Evolutionary conservation across 2,888 invertebrate species (phyloP).

Genomic region (Linnaemya tessellans): DNA sequence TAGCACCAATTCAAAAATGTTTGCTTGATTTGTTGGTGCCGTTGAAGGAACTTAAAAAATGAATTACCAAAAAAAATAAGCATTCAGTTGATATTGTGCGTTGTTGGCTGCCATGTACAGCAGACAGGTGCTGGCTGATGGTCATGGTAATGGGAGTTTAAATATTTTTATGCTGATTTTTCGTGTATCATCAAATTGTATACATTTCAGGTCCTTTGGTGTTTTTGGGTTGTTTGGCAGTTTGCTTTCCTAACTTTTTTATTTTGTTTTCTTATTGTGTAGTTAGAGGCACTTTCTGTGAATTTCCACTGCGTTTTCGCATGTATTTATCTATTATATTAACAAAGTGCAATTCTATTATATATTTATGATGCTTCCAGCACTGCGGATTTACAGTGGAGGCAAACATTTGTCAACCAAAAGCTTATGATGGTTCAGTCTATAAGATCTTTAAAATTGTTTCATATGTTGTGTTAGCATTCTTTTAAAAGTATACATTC

Average conservation of each 20-base stretch:
- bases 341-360: slow-evolving; percentile 63
- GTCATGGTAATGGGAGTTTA: slow-evolving; percentile 60
- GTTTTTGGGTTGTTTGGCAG: slow-evolving; percentile 11
- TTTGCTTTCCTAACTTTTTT: slow-evolving; percentile 24
- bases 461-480: too few relatives aligned
- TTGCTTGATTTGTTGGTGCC: slow-evolving; percentile 66
- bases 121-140: slow-evolving; percentile 63
- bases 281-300: slow-evolving; percentile 54
- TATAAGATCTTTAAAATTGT: too few relatives aligned
- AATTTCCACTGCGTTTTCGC: slow-evolving; percentile 69
- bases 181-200: slow-evolving; percentile 30
- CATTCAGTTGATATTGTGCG: slow-evolving; percentile 12
- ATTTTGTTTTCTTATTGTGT: slow-evolving; percentile 41
- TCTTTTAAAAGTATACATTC: too few relatives aligned
- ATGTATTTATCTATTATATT: slow-evolving; percentile 72
- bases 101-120: slow-evolving; percentile 13
- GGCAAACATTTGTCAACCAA: background rate
- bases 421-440: too few relatives aligned
- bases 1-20: slow-evolving; percentile 45
- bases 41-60: slow-evolving; percentile 36
- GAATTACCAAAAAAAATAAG: slow-evolving; percentile 13
- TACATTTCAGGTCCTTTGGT: background rate
- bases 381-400: slow-evolving; percentile 55
- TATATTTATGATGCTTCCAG: slow-evolving; percentile 62
- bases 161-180: slow-evolving; percentile 63